Evolutionary conservation across 2,113 vertebrate species (phyloP).

Genomic region (Diadophis punctatus): DNA sequence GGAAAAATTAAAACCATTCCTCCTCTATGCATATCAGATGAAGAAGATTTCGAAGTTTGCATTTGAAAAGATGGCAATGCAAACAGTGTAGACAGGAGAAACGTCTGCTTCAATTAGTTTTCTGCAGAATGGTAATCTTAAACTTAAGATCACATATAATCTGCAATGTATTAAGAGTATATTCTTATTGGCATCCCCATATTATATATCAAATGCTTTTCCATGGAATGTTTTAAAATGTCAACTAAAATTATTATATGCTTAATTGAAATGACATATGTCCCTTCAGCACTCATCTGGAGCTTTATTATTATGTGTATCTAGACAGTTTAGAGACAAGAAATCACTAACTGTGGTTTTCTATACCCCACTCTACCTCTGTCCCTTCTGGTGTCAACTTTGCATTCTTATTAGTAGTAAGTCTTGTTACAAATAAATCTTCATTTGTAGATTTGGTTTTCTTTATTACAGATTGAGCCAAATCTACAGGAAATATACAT

Average conservation of each 20-base stretch:
- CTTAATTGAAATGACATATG: slow-evolving; percentile 61
- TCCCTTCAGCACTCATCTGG: slow-evolving; percentile 62
- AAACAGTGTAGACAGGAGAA: slow-evolving; percentile 51
- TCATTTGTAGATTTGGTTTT: slow-evolving; percentile 6
- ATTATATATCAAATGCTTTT: slow-evolving; percentile 71
- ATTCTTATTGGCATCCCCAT: slow-evolving; percentile 63
- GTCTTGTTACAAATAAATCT: slow-evolving; percentile 31
- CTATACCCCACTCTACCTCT: slow-evolving; percentile 48
- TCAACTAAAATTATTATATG: slow-evolving; percentile 60
- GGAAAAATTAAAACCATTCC: slow-evolving; percentile 69
- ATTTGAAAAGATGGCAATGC: slow-evolving; percentile 57
- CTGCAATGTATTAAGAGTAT: slow-evolving; percentile 68
- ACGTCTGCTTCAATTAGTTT: slow-evolving; percentile 66
- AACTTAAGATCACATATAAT: slow-evolving; percentile 67
- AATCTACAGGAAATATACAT: slow-evolving; percentile 49
- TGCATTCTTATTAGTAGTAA: slow-evolving; percentile 4
- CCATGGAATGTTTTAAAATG: slow-evolving; percentile 66
- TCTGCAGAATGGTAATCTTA: slow-evolving; percentile 61
- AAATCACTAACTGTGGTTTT: slow-evolving; percentile 62
- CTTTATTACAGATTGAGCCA: slow-evolving; percentile 46
- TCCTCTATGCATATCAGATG: slow-evolving; percentile 43
- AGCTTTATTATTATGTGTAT: slow-evolving; percentile 63
- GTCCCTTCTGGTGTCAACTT: slow-evolving; percentile 31
- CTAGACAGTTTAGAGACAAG: slow-evolving; percentile 64
- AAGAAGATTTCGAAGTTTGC: slow-evolving; percentile 52